Base-by-base conservation (phyloP, 1,140 invertebrate species). In the Dreissena rostriformis region DNA sequence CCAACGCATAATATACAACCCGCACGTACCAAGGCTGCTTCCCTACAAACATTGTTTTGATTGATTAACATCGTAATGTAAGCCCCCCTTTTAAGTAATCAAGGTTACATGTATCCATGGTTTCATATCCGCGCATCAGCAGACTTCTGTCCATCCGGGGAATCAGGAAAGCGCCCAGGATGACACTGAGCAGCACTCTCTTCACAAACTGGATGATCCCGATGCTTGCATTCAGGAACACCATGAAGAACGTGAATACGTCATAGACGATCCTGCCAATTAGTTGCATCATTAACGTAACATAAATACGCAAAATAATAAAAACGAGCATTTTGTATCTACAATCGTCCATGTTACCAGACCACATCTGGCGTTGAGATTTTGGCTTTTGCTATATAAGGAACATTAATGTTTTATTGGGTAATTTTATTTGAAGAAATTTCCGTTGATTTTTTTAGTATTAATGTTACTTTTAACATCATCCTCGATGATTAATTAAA, bases 171-270 rank as follows among this genome's bases (percentile, higher is more conserved):
- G 87, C 55, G 4, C 87, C 87, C 2, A 88, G 68, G 29, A 88
- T 65, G 15, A 73, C 71, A 29, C 81, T 78, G 29, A 82, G 39
- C 19, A 78, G 8, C n/a, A 82, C 84, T 24, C 87, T 24, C n/a
- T 71, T 78, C 51, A 87, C 26, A 52, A 76, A 86, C 1, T 82
- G 67, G 24, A 77, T 57, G 22, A 89, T 8, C 17, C 86, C 86
- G 5, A 87, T 83, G 70, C 79, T 76, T 70, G 87, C 75, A 67
- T 86, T 87, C 19, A 81, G 74, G 76, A 86, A 89, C 49, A 89
- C 22, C 57, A 86, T 70, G 14, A 81, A 84, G 55, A 85, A 87
- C 71, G 73, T 81, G 29, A 88, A 57, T 15, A 85, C 22, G 52
- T 87, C 84, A 49, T 75, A 87, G 15, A 84, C 22, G 0, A 68